Conservation (phyloP, 2,888 invertebrate species). For the Linnaemya tessellans region DNA sequence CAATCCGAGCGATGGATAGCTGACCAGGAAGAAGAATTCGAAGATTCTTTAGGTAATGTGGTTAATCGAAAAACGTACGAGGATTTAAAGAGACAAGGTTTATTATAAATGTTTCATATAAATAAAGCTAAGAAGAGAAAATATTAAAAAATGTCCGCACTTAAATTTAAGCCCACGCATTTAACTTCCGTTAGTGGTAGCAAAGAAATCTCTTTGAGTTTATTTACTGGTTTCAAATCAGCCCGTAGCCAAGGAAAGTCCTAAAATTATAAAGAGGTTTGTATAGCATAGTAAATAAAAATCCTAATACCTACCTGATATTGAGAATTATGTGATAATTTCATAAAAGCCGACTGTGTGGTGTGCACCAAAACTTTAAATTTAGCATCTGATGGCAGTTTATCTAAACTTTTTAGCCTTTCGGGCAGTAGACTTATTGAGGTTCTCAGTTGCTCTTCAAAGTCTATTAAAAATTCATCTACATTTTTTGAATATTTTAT, state of each 20-base stretch:
- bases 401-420: conserved; percentile 77
- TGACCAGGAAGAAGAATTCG: conserved; percentile 98
- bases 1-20: conserved; percentile 98
- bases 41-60: conserved; percentile 99
- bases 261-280: conserved; percentile 59
- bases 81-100: conserved; percentile 98
- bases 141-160: conserved; percentile 75
- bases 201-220: conserved; percentile 73
- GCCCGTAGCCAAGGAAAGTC: conserved; percentile 81
- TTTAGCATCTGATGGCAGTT: conserved; percentile 75
- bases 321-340: conserved; percentile 77
- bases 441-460: conserved; percentile 80
- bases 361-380: conserved; percentile 81
- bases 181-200: conserved; percentile 78
- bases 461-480: conserved; percentile 79
- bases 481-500: conserved; percentile 44
- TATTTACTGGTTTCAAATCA: conserved; percentile 32
- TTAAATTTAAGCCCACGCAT: conserved; percentile 77
- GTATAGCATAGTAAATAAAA: conserved; percentile 26
- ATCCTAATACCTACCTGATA: conserved; percentile 77
- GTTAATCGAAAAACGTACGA: conserved; percentile 99
- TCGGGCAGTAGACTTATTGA: conserved; percentile 78
- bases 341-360: conserved; percentile 78
- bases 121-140: conserved; percentile 9
- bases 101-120: conserved; percentile 88